Evolutionary conservation across 2,113 vertebrate genomes (phyloP).

Genomic region (Typhlomys cinereus): DNA sequence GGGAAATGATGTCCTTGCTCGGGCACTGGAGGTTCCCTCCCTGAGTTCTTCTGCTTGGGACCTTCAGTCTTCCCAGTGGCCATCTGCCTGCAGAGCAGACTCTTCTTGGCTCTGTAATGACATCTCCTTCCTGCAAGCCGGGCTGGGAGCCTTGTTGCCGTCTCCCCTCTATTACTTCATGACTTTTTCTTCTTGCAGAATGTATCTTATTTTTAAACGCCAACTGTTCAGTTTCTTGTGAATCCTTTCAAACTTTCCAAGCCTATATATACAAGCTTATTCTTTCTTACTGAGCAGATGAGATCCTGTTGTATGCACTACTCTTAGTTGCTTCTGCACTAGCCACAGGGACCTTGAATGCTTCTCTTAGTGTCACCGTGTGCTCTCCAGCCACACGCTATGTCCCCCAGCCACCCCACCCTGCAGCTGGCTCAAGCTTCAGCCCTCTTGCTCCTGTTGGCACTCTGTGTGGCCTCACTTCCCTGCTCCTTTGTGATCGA

Average conservation of each 20-base stretch:
- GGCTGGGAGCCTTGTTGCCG: background rate
- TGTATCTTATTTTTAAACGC: conserved; percentile 61
- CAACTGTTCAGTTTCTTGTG: conserved; percentile 43
- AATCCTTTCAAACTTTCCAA: conserved; percentile 6
- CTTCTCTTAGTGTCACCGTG: background rate
- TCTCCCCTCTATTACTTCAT: background rate
- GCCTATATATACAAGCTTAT: background rate
- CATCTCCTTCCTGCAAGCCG: background rate
- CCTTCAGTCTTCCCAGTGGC: background rate
- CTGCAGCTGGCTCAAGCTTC: background rate
- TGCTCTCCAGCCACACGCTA: too few relatives aligned
- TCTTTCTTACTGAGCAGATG: background rate
- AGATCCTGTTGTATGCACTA: background rate
- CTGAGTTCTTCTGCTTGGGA: background rate
- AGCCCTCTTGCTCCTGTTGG: background rate
- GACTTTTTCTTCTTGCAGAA: conserved; percentile 55
- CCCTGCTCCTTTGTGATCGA: background rate
- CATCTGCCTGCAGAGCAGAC: background rate
- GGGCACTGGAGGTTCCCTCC: background rate
- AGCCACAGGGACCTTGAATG: background rate
- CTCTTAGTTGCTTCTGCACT: background rate
- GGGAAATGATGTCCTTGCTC: background rate
- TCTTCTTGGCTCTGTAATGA: background rate
- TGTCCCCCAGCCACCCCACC: background rate
- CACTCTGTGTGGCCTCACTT: background rate